These are phyloP conservation scores for Hyalella azteca DNA, from an alignment of 2,888 invertebrate species.

Conservation along the genomic window DNA sequence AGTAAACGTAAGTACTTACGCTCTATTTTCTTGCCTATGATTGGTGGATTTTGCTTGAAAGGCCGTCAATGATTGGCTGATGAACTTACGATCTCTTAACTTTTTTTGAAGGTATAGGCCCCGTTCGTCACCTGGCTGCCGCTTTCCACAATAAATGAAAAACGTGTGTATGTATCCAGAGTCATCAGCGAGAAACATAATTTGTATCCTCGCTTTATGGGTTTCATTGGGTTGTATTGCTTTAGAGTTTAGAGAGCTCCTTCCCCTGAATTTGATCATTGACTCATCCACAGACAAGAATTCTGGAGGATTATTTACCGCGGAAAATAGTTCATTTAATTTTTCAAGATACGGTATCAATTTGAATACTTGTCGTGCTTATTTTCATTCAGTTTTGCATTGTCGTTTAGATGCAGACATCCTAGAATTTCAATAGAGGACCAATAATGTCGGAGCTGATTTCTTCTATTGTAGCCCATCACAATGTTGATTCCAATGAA, in stretches of 20 bases:
- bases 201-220: slow-evolving; percentile 28
- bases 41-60: no score
- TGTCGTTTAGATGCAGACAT: slow-evolving; percentile 21
- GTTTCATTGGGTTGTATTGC: slow-evolving; percentile 60
- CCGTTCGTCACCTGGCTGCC: no score
- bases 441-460: background rate
- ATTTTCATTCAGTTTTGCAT: background rate
- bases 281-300: slow-evolving; percentile 17
- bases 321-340: background rate
- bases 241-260: slow-evolving; percentile 12
- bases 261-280: slow-evolving; percentile 21
- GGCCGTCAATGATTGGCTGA: no score
- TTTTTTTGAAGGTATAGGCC: no score
- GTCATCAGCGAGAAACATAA: slow-evolving; percentile 28
- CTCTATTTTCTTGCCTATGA: no score
- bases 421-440: background rate
- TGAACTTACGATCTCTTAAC: no score
- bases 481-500: background rate
- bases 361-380: slow-evolving; percentile 19
- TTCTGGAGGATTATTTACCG: background rate
- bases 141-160: slow-evolving; percentile 62
- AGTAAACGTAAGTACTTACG: no score
- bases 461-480: background rate
- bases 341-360: background rate
- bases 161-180: slow-evolving; percentile 57